phyloP scores from a whole-genome alignment of 2,888 invertebrate species.

The Scaptomyza flava region DNA sequence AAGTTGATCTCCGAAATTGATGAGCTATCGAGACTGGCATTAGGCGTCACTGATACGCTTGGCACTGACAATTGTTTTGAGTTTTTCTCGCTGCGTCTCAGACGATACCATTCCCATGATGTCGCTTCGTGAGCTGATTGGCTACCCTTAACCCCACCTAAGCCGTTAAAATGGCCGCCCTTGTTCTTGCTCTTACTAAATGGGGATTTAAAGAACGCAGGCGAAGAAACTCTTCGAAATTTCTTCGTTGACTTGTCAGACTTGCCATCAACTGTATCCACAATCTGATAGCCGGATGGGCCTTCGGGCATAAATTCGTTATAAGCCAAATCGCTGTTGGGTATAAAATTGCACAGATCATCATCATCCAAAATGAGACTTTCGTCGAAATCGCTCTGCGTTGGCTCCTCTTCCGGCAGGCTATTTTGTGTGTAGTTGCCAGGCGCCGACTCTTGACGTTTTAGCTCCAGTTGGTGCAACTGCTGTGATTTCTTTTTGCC shows the following conservation, averaged over 20 bases:
- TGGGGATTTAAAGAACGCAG: constrained; percentile 86
- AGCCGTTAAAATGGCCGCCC: constrained; percentile 40
- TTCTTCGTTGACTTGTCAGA: constrained; percentile 79
- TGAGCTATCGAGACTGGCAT: constrained; percentile 70
- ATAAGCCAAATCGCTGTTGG: constrained; percentile 84
- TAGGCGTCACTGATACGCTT: constrained; percentile 28
- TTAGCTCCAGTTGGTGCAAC: constrained; percentile 66
- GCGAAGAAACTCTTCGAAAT: constrained; percentile 86
- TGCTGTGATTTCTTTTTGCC: constrained; percentile 53
- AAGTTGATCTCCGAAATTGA: constrained; percentile 82
- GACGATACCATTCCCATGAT: constrained; percentile 84
- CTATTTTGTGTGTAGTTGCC: constrained; percentile 57
- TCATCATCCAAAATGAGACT: constrained; percentile 86
- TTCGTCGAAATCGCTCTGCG: constrained; percentile 82
- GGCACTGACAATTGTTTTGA: constrained; percentile 30
- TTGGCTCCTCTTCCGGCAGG: constrained; percentile 44
- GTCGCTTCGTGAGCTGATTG: constrained; percentile 83
- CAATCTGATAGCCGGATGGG: constrained; percentile 81
- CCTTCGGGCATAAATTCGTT: constrained; percentile 84
- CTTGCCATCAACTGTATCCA: constrained; percentile 56
- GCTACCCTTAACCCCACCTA: constrained; percentile 49
- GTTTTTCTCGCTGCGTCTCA: constrained; percentile 74
- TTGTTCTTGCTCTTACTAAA: constrained; percentile 85
- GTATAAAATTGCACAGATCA: constrained; percentile 85
- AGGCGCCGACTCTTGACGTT: constrained; percentile 85